Evolutionary conservation across 2,888 invertebrate genomes (phyloP).

Genomic region (Seira sanloemensis): DNA sequence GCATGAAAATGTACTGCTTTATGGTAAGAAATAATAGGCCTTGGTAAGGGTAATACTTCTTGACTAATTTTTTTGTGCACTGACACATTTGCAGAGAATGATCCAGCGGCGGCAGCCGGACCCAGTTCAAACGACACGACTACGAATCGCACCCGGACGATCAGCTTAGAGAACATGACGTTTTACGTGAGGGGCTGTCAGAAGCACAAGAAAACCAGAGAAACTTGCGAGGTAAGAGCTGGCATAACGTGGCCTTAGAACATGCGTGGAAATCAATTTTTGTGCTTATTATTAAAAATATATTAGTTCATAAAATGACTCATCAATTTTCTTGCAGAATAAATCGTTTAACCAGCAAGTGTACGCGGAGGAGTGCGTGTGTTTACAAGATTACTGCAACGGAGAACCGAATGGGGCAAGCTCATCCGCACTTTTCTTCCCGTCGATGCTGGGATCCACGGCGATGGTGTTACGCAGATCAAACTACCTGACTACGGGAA

Average conservation of each 20-base stretch:
- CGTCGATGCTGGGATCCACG: too few relatives aligned
- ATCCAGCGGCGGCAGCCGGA: neutral
- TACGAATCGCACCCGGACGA: conserved; percentile 13
- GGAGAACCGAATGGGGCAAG: conserved; percentile 23
- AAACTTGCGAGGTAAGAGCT: conserved; percentile 44
- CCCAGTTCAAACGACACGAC: conserved; percentile 3
- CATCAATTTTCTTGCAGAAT: too few relatives aligned
- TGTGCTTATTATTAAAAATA: too few relatives aligned
- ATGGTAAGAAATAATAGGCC: too few relatives aligned
- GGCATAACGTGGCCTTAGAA: too few relatives aligned
- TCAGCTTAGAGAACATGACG: conserved; percentile 38
- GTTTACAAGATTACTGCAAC: conserved; percentile 40
- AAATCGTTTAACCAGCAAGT: conserved; percentile 47
- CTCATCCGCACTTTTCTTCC: too few relatives aligned
- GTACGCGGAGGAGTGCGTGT: conserved; percentile 29
- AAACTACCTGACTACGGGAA: too few relatives aligned
- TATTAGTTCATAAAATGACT: too few relatives aligned
- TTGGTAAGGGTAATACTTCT: too few relatives aligned
- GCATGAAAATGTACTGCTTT: neutral
- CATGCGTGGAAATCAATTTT: too few relatives aligned
- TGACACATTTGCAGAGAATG: neutral
- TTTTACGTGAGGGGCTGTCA: conserved; percentile 48
- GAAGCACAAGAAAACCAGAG: conserved; percentile 39
- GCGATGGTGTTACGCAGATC: too few relatives aligned
- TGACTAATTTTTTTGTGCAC: too few relatives aligned